Base-by-base conservation (phyloP, 64 coral and sea anemone species). In the Montipora efflorescens region DNA sequence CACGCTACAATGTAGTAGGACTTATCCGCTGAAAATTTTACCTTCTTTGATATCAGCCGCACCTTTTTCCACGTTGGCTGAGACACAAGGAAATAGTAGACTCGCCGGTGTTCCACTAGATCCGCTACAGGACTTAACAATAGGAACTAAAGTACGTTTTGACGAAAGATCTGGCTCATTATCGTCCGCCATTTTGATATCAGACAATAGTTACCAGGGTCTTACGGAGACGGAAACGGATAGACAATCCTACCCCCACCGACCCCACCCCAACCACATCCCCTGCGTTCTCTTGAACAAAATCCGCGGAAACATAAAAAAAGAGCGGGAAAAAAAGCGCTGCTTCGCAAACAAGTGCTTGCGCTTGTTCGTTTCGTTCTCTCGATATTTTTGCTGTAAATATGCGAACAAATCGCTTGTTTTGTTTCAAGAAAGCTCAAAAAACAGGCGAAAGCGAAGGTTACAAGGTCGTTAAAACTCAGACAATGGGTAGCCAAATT, bases 321-420 rank as follows among this genome's bases (percentile, higher is more conserved):
- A 86, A 23, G 47, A 50, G 64, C 64, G 64, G 64, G 66, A 86
- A 85, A 47, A 4, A 47, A 28, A 22, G 2, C 53, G 16, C 8
- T 61, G 66, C 51, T 82, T 44, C 23, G 55, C 82, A 20, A 7
- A 19, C 43, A 86, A 48, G 21, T 62, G 20, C 47, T 70, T 86
- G 82, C 82, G 82, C 82, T 86, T 16, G 2, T 71, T 71, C 8
- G 16, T 82, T 86, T 3, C 19, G 18, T 22, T 70, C 19, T 51
- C 20, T 18, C 28, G 28, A 9, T 5, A 55, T 67, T 18, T 50
- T 21, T 11, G 12, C 43, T 13, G 19, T 70, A 86, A 85, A 71
- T 72, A 86, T 86, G 82, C 82, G 82, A 86, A 86, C 43, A 86
- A 86, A 72, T 46, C 82, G 66, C 61, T 10, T 72, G 16, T 70